Base-by-base conservation (phyloP, 2,797 vertebrate species). In the Myotis daubentonii region DNA sequence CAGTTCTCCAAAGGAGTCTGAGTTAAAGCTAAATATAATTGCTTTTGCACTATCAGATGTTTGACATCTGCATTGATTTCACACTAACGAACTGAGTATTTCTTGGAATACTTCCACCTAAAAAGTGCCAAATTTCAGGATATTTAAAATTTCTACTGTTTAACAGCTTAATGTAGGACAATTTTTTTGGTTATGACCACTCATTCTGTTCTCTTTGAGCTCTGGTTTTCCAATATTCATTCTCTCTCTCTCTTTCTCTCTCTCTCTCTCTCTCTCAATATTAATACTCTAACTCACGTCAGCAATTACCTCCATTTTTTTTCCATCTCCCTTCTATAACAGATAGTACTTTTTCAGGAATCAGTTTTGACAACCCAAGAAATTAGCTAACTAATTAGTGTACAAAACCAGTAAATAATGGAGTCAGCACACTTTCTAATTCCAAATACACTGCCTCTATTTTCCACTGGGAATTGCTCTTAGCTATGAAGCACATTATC, bases 41-140 rank as follows among this genome's bases (percentile, higher is more conserved):
- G 71, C 19, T 36, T 97, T 87, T 90, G 88, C 33, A 91, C 89
- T 86, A 94, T 96, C 96, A 94, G 96, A 96, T 97, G 78, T 96
- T 97, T 97, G 94, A 97, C 82, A 97, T 96, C 88, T 97, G 95
- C 89, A 93, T 87, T 90, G 82, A 57, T 95, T 97, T 97, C 89
- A 95, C 87, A 94, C 49, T 91, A 89, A 95, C 82, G 80, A 91
- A 70, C 85, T 91, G 95, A 94, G 17, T 83, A 71, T 96, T 96
- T 95, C 92, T 83, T 95, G 36, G 94, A 92, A 86, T 96, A 94
- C 93, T 97, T 81, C 70, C 38, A 36, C 72, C 81, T 87, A 93
- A 87, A 38, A 92, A 90, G 94, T 95, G 68, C 2, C 93, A 93
- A 20, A 92, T 97, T 57, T 94, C 83, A 95, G 20, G 15, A 89